Evolutionary conservation across 2,888 invertebrate genomes (phyloP), one percentile per base, ranked within the genome.

Genomic region (Drosophila bunnanda): DNA sequence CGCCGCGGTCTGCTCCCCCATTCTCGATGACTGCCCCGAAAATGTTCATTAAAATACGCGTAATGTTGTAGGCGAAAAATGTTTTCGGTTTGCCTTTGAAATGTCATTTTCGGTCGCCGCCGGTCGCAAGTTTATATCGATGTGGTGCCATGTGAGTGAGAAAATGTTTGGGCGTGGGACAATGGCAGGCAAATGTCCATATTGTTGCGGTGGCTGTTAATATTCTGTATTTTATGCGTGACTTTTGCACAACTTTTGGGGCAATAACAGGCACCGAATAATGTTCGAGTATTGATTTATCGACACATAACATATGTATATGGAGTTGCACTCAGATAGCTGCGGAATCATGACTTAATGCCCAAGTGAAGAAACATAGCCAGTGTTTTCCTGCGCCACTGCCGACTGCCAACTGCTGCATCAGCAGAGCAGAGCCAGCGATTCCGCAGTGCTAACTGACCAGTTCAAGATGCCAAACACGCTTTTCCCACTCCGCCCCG

Each of bases 381-480:
- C 13, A 22, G n/a, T 46, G 53, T 30, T 59, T 53, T 41, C 36
- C 36, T 39, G 17, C 22, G 15, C 44, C 10, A 30, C 36, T 17
- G n/a, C 17, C 38, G 2, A 22, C 32, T 15, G 20, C 17, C 54
- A 55, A 53, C 44, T 62, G 77, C 70, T 71, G 79, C 74, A 76
- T 54, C 65, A 67, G 53, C 76, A 25, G 25, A 25, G 25, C 25
- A 74, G 70, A 55, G 46, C 60, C 69, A 65, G 58, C 71, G 66
- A 68, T 68, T 46, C 57, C 43, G 48, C 70, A 77, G 66, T 74
- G 58, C 69, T 71, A 44, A 46, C 50, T 38, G 58, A 54, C 61
- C 73, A 79, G 77, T 72, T 89, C 71, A 81, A 87, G 88, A 81
- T 82, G 84, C 82, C 87, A 86, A 86, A 73, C 89, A 76, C 61